phyloP scores from a whole-genome alignment of 2,113 vertebrate genomes.

The Anas platyrhynchos region DNA sequence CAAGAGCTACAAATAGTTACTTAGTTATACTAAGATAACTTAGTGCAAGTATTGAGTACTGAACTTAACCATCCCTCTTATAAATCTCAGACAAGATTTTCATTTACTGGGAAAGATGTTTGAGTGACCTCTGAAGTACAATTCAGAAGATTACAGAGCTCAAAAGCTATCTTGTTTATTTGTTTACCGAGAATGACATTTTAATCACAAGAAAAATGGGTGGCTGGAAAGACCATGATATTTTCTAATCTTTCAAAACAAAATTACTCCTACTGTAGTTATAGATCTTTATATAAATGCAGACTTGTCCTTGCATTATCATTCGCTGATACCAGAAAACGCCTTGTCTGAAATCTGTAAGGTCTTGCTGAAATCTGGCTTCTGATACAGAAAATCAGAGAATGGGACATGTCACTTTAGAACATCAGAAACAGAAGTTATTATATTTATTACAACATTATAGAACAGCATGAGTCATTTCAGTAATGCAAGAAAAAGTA shows the following conservation, averaged over 20 bases:
- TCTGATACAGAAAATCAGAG: background rate
- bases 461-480: background rate
- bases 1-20: background rate
- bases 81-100: slow-evolving; percentile 38
- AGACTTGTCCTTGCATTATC: background rate
- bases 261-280: background rate
- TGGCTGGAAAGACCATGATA: background rate
- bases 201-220: slow-evolving; percentile 11
- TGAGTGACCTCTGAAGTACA: slow-evolving; percentile 5
- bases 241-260: slow-evolving; percentile 25
- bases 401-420: background rate
- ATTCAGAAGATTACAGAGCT: background rate
- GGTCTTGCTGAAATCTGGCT: background rate
- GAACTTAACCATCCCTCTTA: slow-evolving; percentile 5
- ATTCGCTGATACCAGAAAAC: background rate
- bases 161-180: background rate
- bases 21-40: background rate
- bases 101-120: background rate
- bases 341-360: background rate
- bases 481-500: background rate
- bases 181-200: slow-evolving; percentile 45
- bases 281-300: background rate
- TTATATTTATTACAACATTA: background rate
- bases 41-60: background rate
- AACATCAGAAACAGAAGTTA: background rate